phyloP scores from a whole-genome alignment of 2,888 invertebrate species.

The Ctenicera cuprea region DNA sequence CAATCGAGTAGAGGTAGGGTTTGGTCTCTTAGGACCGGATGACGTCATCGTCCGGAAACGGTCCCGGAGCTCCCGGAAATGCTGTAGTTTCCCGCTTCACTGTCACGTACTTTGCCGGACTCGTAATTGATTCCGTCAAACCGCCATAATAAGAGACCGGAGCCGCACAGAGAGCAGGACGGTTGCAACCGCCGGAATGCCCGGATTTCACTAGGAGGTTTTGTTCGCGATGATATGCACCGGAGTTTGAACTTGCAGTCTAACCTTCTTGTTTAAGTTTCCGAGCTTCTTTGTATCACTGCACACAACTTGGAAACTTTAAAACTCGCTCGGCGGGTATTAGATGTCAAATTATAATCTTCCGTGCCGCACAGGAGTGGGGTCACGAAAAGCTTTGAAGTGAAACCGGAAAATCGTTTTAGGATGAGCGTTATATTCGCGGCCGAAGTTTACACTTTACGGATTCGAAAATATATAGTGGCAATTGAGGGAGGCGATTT shows the following conservation, averaged over 20 bases:
- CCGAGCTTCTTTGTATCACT: constrained; percentile 44
- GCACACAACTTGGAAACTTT: constrained; percentile 46
- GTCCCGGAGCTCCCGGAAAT: constrained; percentile 55
- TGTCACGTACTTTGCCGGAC: constrained; percentile 58
- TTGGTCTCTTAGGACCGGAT: constrained; percentile 63
- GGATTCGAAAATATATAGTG: constrained; percentile 38
- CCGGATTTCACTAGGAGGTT: constrained; percentile 33
- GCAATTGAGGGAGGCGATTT: constrained; percentile 46
- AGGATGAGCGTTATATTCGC: constrained; percentile 8
- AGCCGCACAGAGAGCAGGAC: constrained; percentile 2
- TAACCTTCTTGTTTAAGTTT: constrained; percentile 41
- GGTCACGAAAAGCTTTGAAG: constrained; percentile 41
- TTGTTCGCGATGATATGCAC: constrained; percentile 4
- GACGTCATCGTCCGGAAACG: constrained; percentile 58
- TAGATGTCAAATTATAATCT: constrained; percentile 53
- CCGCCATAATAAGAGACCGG: constrained; percentile 41
- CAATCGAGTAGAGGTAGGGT: constrained; percentile 68
- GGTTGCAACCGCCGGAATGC: constrained; percentile 35
- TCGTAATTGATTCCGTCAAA: constrained; percentile 55
- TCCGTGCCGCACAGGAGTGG: constrained; percentile 25
- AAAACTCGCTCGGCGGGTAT: constrained; percentile 46
- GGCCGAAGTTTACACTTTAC: constrained; percentile 44
- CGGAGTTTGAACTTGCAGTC: constrained; percentile 40
- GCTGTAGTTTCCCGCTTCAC: constrained; percentile 55
- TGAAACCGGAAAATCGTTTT: constrained; percentile 47